Evolutionary conservation across 2,797 vertebrate genomes (phyloP).

Genomic region (Spatula clypeata): DNA sequence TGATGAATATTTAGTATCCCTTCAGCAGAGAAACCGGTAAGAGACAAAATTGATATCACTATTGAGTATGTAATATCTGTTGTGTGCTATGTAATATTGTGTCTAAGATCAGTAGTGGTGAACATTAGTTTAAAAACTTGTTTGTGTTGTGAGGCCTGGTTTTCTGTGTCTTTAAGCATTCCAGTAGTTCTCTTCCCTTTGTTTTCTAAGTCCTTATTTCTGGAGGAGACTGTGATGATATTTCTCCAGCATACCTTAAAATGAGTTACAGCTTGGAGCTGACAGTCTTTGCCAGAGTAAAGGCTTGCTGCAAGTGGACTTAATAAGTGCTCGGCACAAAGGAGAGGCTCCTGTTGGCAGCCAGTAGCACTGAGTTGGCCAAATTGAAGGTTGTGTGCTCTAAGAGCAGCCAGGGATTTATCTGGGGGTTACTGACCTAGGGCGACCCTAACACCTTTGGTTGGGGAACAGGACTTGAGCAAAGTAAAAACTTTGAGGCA

Average conservation of each 20-base stretch:
- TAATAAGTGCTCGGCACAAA: background rate
- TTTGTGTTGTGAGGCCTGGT: background rate
- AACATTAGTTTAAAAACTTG: background rate
- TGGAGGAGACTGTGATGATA: background rate
- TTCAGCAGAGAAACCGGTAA: constrained; percentile 98
- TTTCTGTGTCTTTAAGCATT: background rate
- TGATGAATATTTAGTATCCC: constrained; percentile 94
- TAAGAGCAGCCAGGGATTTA: background rate
- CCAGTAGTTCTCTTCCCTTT: background rate
- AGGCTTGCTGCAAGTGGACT: too few species aligned
- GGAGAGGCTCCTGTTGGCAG: background rate
- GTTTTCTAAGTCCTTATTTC: background rate
- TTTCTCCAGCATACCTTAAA: background rate
- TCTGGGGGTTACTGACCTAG: background rate
- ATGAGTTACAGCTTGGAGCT: background rate
- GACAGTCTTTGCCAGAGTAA: too few species aligned
- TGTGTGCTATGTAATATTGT: background rate
- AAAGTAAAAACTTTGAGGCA: background rate
- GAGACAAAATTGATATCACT: background rate
- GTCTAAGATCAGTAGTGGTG: background rate
- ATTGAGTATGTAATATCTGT: background rate
- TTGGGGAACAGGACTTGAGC: background rate
- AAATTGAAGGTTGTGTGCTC: background rate
- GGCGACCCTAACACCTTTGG: background rate
- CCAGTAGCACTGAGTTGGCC: background rate